These are phyloP conservation scores for Hystrix cristata DNA, from an alignment of 2,113 vertebrate species.

Conservation along the genomic window DNA sequence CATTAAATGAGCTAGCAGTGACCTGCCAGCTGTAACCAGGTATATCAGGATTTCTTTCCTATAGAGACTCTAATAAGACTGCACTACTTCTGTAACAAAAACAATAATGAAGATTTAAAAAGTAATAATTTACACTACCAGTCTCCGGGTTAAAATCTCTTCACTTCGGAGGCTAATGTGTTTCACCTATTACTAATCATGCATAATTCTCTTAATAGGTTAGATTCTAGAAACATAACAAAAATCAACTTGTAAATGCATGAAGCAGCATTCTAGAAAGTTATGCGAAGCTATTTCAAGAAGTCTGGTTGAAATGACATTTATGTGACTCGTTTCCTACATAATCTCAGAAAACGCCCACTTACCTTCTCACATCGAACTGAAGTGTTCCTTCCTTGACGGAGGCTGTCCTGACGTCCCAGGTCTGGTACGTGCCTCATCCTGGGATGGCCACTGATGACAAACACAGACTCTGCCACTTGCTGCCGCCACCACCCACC, in stretches of 20 bases:
- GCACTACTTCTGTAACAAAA: not conserved
- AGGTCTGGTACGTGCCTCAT: not conserved
- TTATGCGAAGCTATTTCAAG: constrained; percentile 68
- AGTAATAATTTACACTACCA: not conserved
- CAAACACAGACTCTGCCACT: not conserved
- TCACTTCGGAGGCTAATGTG: not conserved
- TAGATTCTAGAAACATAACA: not conserved
- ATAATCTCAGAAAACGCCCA: constrained; percentile 69
- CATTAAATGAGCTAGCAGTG: not conserved
- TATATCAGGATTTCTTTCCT: not conserved
- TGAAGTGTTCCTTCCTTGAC: constrained; percentile 63
- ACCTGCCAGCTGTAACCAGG: not conserved
- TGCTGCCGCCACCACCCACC: not conserved
- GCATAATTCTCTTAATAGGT: not conserved
- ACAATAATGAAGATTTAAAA: not conserved
- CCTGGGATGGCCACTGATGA: not conserved
- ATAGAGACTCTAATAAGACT: not conserved
- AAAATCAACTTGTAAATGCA: constrained; percentile 61
- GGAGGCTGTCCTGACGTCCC: constrained; percentile 53
- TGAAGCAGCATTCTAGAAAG: constrained; percentile 61
- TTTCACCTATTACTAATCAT: not conserved
- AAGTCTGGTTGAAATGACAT: constrained; percentile 77
- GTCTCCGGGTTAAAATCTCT: not conserved
- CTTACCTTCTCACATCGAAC: constrained; percentile 69
- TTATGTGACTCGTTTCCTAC: constrained; percentile 76